Base-by-base conservation (phyloP, 2,113 vertebrate species). In the Polyodon spathula region DNA sequence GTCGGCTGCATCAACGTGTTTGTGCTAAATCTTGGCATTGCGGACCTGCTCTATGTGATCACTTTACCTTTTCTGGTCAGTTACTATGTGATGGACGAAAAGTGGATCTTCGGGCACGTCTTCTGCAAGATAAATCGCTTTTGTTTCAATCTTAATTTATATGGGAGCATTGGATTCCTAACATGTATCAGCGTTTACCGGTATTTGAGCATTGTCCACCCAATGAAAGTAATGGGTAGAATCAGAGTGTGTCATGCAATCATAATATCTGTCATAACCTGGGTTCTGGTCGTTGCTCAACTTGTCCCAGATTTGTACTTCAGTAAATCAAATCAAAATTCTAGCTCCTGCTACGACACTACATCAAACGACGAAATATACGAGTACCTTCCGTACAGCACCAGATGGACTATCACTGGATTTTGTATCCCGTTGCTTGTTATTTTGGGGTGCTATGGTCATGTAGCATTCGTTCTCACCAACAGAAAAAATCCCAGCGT, bases 111-210 rank as follows among this genome's bases (percentile, higher is more conserved):
- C 2, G 85, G 90, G 59, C 63, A 69, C 0, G 2, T 2, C 1
- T 86, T 88, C 70, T 93, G 91, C 82, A 84, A 72, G 46, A 7
- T 81, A 2, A 84, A 84, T 7, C 72, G 90, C 6, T 68, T 82
- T 61, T 79, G 66, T 48, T 93, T 92, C 72, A 86, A 85, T 61
- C 52, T 92, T 65, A 93, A 93, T 65, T 73, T 90, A 11, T 91
- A 90, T 0, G 81, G 90, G 66, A 92, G 87, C 73, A 88, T 93
- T 4, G 80, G 82, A 4, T 93, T 93, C 63, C 86, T 93, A 54
- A 88, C 82, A 1, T 90, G 88, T 68, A 89, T 93, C 63, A 90
- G 90, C 6, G 39, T 89, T 44, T 90, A 89, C 73, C 80, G 90
- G 12, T 91, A 93, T 76, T 69, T 90, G 75, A 79, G 84, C 43